Conservation (phyloP, 2,797 vertebrate species). For the Pampus argenteus region DNA sequence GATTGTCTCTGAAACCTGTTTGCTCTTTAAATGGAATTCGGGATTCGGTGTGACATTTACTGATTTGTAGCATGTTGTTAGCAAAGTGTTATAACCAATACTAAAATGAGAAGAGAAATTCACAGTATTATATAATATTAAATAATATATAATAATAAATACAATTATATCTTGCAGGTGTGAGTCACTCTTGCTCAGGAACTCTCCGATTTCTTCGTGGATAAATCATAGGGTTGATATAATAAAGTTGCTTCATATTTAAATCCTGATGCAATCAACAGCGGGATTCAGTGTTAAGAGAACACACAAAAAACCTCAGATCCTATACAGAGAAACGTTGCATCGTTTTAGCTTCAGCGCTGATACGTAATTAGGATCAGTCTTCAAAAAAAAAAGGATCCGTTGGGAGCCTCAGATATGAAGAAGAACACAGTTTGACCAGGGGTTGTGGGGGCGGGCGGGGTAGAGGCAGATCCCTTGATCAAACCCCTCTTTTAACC, state of each 20-base stretch:
- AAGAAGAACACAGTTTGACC: slow-evolving; percentile 60
- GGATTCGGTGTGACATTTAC: slow-evolving; percentile 49
- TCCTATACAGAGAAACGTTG: slow-evolving; percentile 25
- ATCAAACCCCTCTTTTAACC: slow-evolving; percentile 73
- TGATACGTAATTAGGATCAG: slow-evolving; percentile 69
- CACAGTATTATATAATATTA: neutral
- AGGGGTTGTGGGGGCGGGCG: slow-evolving; percentile 7
- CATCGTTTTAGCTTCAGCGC: slow-evolving; percentile 47
- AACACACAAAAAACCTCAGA: neutral
- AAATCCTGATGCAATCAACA: slow-evolving; percentile 49
- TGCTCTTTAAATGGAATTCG: slow-evolving; percentile 51
- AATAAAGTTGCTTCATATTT: slow-evolving; percentile 44
- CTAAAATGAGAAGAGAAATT: neutral
- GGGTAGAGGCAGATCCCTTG: slow-evolving; percentile 58
- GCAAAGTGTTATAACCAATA: slow-evolving; percentile 18
- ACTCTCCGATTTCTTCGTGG: slow-evolving; percentile 13
- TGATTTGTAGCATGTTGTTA: slow-evolving; percentile 30
- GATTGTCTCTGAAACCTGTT: slow-evolving; percentile 62
- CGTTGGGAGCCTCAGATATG: slow-evolving; percentile 50
- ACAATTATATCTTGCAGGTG: too few species aligned
- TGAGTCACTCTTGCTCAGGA: too few species aligned
- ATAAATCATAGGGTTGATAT: slow-evolving; percentile 37
- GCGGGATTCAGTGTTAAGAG: slow-evolving; percentile 21
- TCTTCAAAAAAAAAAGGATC: slow-evolving; percentile 68
- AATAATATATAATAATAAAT: neutral